Conservation (phyloP, 2,888 invertebrate species). For the Nomada goodeniana region DNA sequence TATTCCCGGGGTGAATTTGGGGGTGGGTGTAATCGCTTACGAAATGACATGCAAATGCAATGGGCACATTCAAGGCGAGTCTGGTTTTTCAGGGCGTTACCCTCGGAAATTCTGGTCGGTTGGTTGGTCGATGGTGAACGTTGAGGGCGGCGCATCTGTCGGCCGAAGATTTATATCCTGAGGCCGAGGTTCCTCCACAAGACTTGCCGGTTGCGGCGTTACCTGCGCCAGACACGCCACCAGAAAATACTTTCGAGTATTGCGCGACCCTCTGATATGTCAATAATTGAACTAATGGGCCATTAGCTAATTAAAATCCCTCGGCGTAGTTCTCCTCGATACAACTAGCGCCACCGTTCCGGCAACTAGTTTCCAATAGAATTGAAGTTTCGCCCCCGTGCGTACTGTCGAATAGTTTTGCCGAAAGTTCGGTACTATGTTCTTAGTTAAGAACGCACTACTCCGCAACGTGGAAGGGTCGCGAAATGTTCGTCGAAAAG, state of each 20-base stretch:
- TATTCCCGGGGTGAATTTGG: slow-evolving; percentile 14
- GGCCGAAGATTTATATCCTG: slow-evolving; percentile 82
- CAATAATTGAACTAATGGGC: slow-evolving; percentile 3
- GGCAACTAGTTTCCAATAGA: neutral
- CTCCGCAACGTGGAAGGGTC: too few species aligned
- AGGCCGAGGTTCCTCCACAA: slow-evolving; percentile 71
- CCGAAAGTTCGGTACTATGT: too few species aligned
- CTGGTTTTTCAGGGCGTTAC: slow-evolving; percentile 81
- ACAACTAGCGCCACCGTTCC: neutral
- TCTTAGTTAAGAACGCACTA: too few species aligned
- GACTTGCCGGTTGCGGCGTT: slow-evolving; percentile 60
- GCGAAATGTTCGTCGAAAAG: too few species aligned
- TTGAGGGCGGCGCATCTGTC: slow-evolving; percentile 83
- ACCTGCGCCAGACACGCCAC: slow-evolving; percentile 64
- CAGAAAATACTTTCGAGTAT: slow-evolving; percentile 55
- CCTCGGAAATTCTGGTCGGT: slow-evolving; percentile 79
- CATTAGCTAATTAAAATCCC: slow-evolving; percentile 28
- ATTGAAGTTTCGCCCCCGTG: neutral
- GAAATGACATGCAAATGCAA: slow-evolving; percentile 80
- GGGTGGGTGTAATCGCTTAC: slow-evolving; percentile 66
- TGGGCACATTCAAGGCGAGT: slow-evolving; percentile 68
- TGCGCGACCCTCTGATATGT: slow-evolving; percentile 1
- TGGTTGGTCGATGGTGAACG: slow-evolving; percentile 81
- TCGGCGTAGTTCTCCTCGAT: neutral
- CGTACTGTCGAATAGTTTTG: neutral